These are phyloP conservation scores for Orussus abietinus DNA, from an alignment of 1,140 invertebrate genomes.

Conservation along the genomic window DNA sequence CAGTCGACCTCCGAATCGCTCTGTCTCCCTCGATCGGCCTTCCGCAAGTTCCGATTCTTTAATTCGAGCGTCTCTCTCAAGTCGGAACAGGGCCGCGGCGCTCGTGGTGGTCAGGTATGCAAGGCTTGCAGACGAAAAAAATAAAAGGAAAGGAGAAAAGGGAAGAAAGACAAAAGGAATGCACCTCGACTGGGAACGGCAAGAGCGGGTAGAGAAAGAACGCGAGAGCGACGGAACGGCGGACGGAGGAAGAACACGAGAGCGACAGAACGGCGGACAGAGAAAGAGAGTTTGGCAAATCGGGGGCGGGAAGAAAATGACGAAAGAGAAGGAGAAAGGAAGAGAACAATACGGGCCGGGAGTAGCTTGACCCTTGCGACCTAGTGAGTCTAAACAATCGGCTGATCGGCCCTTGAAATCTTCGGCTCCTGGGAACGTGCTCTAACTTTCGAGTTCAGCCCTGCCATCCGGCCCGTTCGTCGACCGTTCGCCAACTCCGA, in stretches of 20 bases:
- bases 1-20: too few species aligned
- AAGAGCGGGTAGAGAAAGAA: not conserved
- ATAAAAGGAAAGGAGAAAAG: slow-evolving; percentile 33
- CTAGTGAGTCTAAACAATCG: slow-evolving; percentile 41
- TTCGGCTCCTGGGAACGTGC: slow-evolving; percentile 39
- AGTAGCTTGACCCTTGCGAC: slow-evolving; percentile 28
- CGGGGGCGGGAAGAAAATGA: slow-evolving; percentile 7
- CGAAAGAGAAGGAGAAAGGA: slow-evolving; percentile 14
- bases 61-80: too few species aligned
- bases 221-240: slow-evolving; percentile 4
- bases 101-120: slow-evolving; percentile 49
- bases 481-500: too few species aligned
- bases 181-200: slow-evolving; percentile 12
- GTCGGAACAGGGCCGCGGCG: slow-evolving; percentile 31
- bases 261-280: slow-evolving; percentile 6
- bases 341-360: slow-evolving; percentile 20
- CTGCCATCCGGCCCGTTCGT: too few species aligned
- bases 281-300: slow-evolving; percentile 13
- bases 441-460: too few species aligned
- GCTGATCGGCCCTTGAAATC: slow-evolving; percentile 35
- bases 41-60: too few species aligned
- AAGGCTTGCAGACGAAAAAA: slow-evolving; percentile 43
- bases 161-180: slow-evolving; percentile 35
- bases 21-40: too few species aligned
- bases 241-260: slow-evolving; percentile 6